Evolutionary conservation across 2,888 invertebrate species (phyloP).

Genomic region (Dryocosmus kuriphilus): DNA sequence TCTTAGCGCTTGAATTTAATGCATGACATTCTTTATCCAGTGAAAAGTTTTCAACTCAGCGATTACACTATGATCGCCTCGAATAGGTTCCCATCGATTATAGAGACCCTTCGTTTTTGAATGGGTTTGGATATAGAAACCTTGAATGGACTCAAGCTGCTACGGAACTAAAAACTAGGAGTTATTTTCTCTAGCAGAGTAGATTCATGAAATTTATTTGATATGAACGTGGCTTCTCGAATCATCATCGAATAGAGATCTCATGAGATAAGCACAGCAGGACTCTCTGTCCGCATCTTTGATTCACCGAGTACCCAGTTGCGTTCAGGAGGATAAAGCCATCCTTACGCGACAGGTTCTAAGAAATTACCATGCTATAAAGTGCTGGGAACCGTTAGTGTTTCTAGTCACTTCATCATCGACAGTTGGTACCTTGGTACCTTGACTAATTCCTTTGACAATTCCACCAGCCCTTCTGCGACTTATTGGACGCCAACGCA

Average conservation of each 20-base stretch:
- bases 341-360: background rate
- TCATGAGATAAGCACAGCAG: slow-evolving; percentile 42
- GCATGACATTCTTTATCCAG: background rate
- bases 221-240: slow-evolving; percentile 20
- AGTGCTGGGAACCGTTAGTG: slow-evolving; percentile 2
- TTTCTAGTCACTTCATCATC: slow-evolving; percentile 15
- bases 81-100: slow-evolving; percentile 23
- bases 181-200: background rate
- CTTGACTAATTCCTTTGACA: background rate
- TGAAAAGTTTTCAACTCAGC: slow-evolving; percentile 24
- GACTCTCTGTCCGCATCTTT: slow-evolving; percentile 13
- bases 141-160: slow-evolving; percentile 38
- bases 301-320: background rate
- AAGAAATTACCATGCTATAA: slow-evolving; percentile 12
- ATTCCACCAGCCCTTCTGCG: slow-evolving; percentile 2
- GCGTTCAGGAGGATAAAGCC: background rate
- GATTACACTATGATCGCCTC: slow-evolving; percentile 2
- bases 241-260: slow-evolving; percentile 41
- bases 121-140: slow-evolving; percentile 10
- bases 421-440: background rate
- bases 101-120: slow-evolving; percentile 16
- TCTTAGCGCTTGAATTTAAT: slow-evolving; percentile 13
- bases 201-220: slow-evolving; percentile 15
- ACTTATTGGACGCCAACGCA: slow-evolving; percentile 8
- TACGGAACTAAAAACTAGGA: slow-evolving; percentile 3